A percentile compares a stretch with the other conserved stretches of the same genome.
Evolutionary conservation across 2,113 vertebrate species (phyloP).

Genomic region (Stigmatopora nigra): DNA sequence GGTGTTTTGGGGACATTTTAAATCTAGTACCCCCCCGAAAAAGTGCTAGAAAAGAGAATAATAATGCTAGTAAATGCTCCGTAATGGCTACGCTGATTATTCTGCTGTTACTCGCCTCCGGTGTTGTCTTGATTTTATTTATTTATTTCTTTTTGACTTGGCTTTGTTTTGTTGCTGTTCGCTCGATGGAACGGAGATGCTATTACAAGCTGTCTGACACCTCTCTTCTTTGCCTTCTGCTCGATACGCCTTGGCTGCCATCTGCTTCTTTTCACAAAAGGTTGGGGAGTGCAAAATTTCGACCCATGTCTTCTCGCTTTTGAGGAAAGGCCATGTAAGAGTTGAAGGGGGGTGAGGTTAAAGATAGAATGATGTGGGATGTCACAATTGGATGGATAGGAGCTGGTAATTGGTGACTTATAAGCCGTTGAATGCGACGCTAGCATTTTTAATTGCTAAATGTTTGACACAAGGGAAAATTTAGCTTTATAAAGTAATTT

Average conservation of each 20-base stretch:
- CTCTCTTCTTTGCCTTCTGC: constrained; percentile 19
- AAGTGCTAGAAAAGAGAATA: constrained; percentile 25
- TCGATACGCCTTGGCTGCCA: constrained; percentile 51
- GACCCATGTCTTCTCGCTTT: constrained; percentile 34
- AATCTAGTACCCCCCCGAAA: constrained; percentile 52
- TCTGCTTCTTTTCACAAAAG: constrained; percentile 55
- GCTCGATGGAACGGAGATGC: constrained; percentile 29
- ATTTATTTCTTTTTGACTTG: constrained; percentile 37
- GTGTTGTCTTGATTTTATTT: constrained; percentile 39
- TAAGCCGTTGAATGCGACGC: no score
- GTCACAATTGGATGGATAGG: constrained; percentile 10
- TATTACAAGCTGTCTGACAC: constrained; percentile 52
- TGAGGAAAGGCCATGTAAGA: constrained; percentile 52
- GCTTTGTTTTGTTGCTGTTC: constrained; percentile 28
- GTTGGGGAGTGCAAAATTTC: constrained; percentile 6
- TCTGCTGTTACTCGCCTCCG: constrained; percentile 58
- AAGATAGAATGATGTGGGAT: constrained; percentile 55
- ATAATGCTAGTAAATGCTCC: constrained; percentile 47
- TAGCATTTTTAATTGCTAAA: no score
- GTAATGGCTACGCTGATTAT: constrained; percentile 57
- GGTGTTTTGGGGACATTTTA: constrained; percentile 45
- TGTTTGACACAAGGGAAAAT: no score
- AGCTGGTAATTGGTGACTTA: no score
- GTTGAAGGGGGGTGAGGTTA: constrained; percentile 37
- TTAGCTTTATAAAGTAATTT: no score